Evolutionary conservation across 2,888 invertebrate genomes (phyloP), one percentile per base, ranked within the genome.

Genomic region (Stenurella melanura): DNA sequence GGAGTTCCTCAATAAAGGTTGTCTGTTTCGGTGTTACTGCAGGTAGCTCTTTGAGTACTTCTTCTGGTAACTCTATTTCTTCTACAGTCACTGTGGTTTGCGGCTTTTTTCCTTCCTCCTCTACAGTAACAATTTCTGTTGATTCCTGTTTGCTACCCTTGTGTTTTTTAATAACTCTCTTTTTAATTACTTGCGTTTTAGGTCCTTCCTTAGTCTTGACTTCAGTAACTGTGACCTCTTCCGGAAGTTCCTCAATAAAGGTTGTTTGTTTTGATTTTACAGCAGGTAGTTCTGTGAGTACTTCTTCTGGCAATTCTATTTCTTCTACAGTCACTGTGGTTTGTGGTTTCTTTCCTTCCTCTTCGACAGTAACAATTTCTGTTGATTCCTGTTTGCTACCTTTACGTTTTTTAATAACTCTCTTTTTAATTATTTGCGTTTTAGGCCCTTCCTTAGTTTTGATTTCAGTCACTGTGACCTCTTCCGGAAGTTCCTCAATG

Each of bases 361-460:
- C 86, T 81, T 87, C 83, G 6, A 87, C 81, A 1, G 87, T 91
- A 78, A 90, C 88, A 76, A 91, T 90, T 87, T 90, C 90, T 70
- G 86, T 85, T 50, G 82, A 78, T 86, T 90, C 86, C 79, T 86
- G 73, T 83, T 87, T 80, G 42, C 82, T 85, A 4, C 85, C 88
- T 30, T 82, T 86, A 19, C 85, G 86, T 82, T 88, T 90, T 81
- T 88, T 76, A n/a, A 85, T 81, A 11, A 86, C 80, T 80, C 84
- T 83, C 69, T 84, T 86, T 70, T 82, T 85, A 7, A 83, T 81
- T 38, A 80, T 75, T 86, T 83, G 72, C 88, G 90, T 77, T 81
- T 89, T 2, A 18, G 87, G 88, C 80, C 81, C 83, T 17, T 82
- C 74, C 11, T 82, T 82, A 42, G 80, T 76, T 6, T 87, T 78